Base-by-base conservation (phyloP, 2,888 invertebrate genomes). In the Drosophila imparisetae region DNA sequence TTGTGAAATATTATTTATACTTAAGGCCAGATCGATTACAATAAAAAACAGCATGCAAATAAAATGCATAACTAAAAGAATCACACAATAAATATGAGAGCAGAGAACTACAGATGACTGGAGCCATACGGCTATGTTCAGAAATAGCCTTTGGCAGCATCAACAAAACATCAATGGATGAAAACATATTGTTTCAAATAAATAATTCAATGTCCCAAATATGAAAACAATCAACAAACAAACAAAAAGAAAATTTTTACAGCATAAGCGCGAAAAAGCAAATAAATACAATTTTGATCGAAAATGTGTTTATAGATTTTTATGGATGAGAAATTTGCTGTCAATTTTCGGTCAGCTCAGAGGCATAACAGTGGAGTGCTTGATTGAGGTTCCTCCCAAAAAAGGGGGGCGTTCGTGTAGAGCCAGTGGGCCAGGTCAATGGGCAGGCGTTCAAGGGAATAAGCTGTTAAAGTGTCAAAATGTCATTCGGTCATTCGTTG, bases 381-480 rank as follows among this genome's bases (percentile, higher is more conserved):
- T 61, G 60, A 68, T 75, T 65, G 62, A 65, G 71, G 62, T 59
- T 29, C 66, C 53, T n/a, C 34, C 48, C 42, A 18, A 36, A 29
- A 32, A 34, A 21, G 32, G 7, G 38, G 24, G 15, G 7, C 27
- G 7, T 48, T 7, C 6, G 32, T 13, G n/a, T 6, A 2, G 30
- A 10, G 48, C n/a, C 13, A 11, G 11, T 8, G 29, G 52, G 32
- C 15, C 30, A 34, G 62, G 11, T 38, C 38, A 40, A 18, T 48
- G 32, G 29, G n/a, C 24, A 4, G 24, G 24, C 59, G 34, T 18
- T 40, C 69, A 34, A 62, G 64, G 53, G 70, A 68, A 69, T 74
- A 67, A 76, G 80, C 72, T 83, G 66, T 59, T 68, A 72, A 73
- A 71, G 67, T 81, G 81, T 81, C 78, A 78, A 73, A 78, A 64